Percentiles rank a stretch among this genome's conserved stretches.
These are phyloP conservation scores for Brachyistius frenatus DNA, from an alignment of 2,113 vertebrate species.

Conservation along the genomic window DNA sequence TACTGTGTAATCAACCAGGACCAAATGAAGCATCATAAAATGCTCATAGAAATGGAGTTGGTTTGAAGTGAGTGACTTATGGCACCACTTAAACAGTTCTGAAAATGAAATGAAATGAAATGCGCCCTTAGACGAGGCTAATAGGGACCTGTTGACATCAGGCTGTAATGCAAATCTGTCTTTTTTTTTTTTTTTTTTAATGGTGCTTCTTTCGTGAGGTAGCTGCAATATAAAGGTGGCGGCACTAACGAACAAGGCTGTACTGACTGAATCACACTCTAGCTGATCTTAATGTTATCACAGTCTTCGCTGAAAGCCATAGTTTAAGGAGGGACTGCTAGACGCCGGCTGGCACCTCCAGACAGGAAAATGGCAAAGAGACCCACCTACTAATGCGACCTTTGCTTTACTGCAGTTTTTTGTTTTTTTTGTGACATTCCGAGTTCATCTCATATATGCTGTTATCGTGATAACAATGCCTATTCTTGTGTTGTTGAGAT, in stretches of 20 bases:
- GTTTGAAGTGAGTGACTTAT: constrained; percentile 27
- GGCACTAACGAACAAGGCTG: constrained; percentile 39
- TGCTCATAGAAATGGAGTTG: constrained; percentile 9
- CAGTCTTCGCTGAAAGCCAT: constrained; percentile 71
- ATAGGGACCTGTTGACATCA: constrained; percentile 27
- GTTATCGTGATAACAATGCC: constrained; percentile 66
- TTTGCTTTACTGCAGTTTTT: constrained; percentile 37
- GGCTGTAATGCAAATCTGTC: constrained; percentile 40
- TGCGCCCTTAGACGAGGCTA: constrained; percentile 2
- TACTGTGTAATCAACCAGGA: constrained; percentile 48
- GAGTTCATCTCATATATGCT: constrained; percentile 62
- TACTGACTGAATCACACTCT: constrained; percentile 31
- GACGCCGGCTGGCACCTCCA: constrained; percentile 50
- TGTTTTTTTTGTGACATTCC: constrained; percentile 68
- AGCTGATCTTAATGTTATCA: constrained; percentile 42
- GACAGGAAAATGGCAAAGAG: constrained; percentile 20
- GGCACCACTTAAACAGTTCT: constrained; percentile 2
- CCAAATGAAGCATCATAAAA: constrained; percentile 51
- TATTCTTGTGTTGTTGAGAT: constrained; percentile 62
- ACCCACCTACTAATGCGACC: constrained; percentile 29
- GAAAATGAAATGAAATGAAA: constrained; percentile 25
- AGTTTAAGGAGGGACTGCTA: constrained; percentile 51
- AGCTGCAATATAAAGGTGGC: constrained; percentile 44
- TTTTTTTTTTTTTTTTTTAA: constrained; percentile 17
- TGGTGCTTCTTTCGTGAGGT: constrained; percentile 59